Evolutionary conservation across 2,113 vertebrate genomes (phyloP), one percentile per base, ranked within the genome.

Genomic region (Anolis sagrei): DNA sequence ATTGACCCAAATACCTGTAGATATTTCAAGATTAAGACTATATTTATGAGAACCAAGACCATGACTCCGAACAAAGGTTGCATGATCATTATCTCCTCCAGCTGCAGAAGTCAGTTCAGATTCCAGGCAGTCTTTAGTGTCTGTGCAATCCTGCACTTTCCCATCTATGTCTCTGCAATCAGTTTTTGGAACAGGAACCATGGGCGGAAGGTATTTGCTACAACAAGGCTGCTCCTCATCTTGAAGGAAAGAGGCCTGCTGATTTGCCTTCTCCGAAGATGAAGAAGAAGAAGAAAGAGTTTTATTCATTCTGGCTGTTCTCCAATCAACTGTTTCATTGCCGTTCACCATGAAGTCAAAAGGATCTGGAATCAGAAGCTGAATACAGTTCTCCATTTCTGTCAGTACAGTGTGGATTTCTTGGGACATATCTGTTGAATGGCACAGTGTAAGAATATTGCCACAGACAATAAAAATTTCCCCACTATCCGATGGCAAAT

Each of bases 31-130:
- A 8, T 96, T 94, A 82, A 99, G 96, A 10, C 89, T 95, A 86
- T 99, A 99, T 32, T 96, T 95, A 93, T 96, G 96, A 58, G 98
- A 98, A 83, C 99, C 95, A 25, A 99, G 96, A 0, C 98, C 99
- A 0, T 98, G 97, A 91, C 86, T 96, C 73, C 97, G 97, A 66
- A 99, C 91, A 73, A 99, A 98, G 1, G 54, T 74, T 13, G 97
- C 79, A 0, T 93, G 88, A 1, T 96, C 96, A 0, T 94, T 90
- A 0, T 96, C 96, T 18, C 70, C 88, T 3, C 51, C 0, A 0
- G 76, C 54, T 0, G 83, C 32, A 19, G 34, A 51, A 16, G 9
- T 5, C 39, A 39, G 34, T 0, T 16, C 66, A 54, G 14, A 13
- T 6, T 89, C 87, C 0, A 1, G 87, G 85, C 8, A 0, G 1